These are phyloP conservation scores for Rhabdophis nuchalis DNA, from an alignment of 2,797 vertebrate species.

Conservation along the genomic window DNA sequence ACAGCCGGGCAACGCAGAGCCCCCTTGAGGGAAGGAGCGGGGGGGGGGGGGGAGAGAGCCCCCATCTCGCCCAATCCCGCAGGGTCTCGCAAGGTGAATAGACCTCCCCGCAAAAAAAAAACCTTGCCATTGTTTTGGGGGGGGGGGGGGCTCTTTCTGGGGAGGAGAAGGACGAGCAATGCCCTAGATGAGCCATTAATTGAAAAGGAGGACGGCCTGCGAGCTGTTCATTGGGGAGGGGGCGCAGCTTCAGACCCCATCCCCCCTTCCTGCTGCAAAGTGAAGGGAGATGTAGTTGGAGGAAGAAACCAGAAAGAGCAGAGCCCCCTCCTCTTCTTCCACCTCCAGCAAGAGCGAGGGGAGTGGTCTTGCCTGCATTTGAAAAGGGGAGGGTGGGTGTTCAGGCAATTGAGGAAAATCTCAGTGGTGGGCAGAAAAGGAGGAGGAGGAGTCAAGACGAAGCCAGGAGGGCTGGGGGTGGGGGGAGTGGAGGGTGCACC, in stretches of 20 bases:
- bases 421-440: slow-evolving; percentile 49
- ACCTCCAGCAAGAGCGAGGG: slow-evolving; percentile 23
- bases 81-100: neutral
- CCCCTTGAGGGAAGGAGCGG: slow-evolving; percentile 1
- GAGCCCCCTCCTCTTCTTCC: neutral
- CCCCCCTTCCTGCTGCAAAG: neutral
- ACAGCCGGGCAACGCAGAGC: slow-evolving; percentile 21
- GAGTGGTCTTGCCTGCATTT: slow-evolving; percentile 31
- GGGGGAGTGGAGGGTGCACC: slow-evolving; percentile 4
- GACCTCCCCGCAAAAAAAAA: neutral
- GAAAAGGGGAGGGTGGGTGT: slow-evolving; percentile 52
- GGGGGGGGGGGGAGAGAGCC: neutral
- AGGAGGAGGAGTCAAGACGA: slow-evolving; percentile 42
- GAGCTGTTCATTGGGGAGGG: neutral
- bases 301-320: slow-evolving; percentile 10
- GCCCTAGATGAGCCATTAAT: neutral
- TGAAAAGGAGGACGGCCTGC: neutral
- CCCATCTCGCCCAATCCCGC: slow-evolving; percentile 3
- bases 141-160: neutral
- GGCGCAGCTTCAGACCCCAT: neutral
- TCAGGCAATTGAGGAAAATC: slow-evolving; percentile 55
- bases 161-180: neutral
- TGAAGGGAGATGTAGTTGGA: slow-evolving; percentile 11
- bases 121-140: neutral
- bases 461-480: neutral